Evolutionary conservation across 2,113 vertebrate species (phyloP), one percentile per base, ranked within the genome.

Genomic region (Oryzias javanicus): DNA sequence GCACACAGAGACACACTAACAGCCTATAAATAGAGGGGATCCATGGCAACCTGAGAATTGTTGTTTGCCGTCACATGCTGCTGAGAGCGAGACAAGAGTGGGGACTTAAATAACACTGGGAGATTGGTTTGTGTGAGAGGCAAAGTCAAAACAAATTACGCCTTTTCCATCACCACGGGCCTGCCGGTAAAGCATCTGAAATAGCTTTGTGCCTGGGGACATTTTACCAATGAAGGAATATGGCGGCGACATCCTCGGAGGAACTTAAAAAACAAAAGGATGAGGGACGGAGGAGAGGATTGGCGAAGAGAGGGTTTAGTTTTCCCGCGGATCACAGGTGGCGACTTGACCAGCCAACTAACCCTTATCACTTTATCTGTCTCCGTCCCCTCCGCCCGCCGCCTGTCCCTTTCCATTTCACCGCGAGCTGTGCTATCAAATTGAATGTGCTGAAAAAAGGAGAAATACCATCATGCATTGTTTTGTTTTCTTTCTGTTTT

Each of bases 111-210:
- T 85, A 88, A 89, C 83, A 76, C 76, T 25, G 73, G 80, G 75
- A 82, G 83, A 90, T 87, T 87, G 87, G 83, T 88, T 88, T 88
- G 86, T 82, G 86, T 69, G 84, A 86, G 84, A 78, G 73, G 79
- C 78, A 89, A 86, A 84, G 86, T 87, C 88, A 86, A 87, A 90
- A 86, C 84, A 91, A 91, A 90, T 88, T 88, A 88, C 83, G 69
- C 67, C 81, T 87, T 89, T 90, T 88, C 84, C 84, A 86, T 90
- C 87, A 89, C 85, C 70, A 80, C 72, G 76, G 72, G 70, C 77
- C 81, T 67, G 73, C 80, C 64, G 79, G 79, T 89, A 83, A 86
- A 89, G 86, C 81, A 84, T 79, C 84, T 83, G 86, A 88, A 91
- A 91, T 88, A 89, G 84, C 82, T 81, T 80, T 78, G 83, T 80